Percentiles rank a stretch among this genome's conserved stretches.
phyloP scores from a whole-genome alignment of 2,888 invertebrate species.

The Tolmerus cingulatus region DNA sequence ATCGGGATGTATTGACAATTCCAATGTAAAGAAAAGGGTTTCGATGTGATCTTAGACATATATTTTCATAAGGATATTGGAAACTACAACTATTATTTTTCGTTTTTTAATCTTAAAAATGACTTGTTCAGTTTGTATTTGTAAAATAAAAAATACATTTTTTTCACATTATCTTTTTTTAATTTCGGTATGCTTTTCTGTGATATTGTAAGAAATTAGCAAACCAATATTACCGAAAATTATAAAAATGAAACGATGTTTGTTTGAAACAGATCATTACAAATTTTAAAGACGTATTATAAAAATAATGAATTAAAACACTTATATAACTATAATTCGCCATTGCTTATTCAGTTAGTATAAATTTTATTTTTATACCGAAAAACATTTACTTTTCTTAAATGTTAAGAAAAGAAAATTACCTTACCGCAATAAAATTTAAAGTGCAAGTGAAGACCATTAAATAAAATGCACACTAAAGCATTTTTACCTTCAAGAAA shows the following conservation, averaged over 20 bases:
- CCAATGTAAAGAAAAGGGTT: slow-evolving; percentile 10
- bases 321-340: too few relatives aligned
- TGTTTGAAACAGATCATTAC: too few relatives aligned
- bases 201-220: too few relatives aligned
- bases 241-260: too few relatives aligned
- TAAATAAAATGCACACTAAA: background rate
- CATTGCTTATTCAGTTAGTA: too few relatives aligned
- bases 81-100: background rate
- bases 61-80: background rate
- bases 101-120: background rate
- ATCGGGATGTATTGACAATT: slow-evolving; percentile 13
- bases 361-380: too few relatives aligned
- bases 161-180: background rate
- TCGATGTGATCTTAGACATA: background rate
- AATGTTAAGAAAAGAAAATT: background rate
- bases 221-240: too few relatives aligned
- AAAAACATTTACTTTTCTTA: too few relatives aligned
- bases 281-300: too few relatives aligned
- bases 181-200: too few relatives aligned
- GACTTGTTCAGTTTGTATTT: background rate
- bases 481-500: background rate
- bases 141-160: background rate
- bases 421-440: background rate
- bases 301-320: too few relatives aligned
- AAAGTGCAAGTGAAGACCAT: background rate